Base-by-base conservation (phyloP, 2,888 invertebrate genomes). In the Lordiphosa fenestrarum region DNA sequence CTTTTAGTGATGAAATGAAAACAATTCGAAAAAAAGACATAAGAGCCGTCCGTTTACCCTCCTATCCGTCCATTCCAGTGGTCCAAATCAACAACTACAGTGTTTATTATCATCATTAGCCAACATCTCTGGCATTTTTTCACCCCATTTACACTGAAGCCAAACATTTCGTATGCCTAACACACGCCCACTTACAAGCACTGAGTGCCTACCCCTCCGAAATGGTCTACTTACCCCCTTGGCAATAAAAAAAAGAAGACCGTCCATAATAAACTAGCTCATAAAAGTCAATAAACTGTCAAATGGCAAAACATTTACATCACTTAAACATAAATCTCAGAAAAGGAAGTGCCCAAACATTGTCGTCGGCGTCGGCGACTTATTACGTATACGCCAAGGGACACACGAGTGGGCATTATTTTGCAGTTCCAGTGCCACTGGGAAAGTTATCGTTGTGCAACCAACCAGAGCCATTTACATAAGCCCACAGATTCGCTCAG, bases 221-320 rank as follows among this genome's bases (percentile, higher is more conserved):
- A 41, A 46, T 21, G 19, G 33, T 30, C 30, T 30, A 35, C 42
- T 37, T 56, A 44, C 37, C 42, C 47, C 35, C 10, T 54, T 64
- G 12, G 25, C n/a, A 30, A 59, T 50, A 42, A 66, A 47, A 63
- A 63, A 63, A 60, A 59, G 33, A 46, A 25, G 6, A n/a, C 21
- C 10, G 50, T 23, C 48, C 60, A 67, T 68, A 69, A 76, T 76
- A 73, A 73, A 73, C 77, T 76, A 64, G 63, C 76, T 76, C 73
- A 76, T 73, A 73, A 73, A 76, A 76, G 73, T 73, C 76, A 73
- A 76, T 73, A 73, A 76, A 76, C 76, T 76, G 76, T 73, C 73
- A 76, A 73, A 73, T 73, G 69, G 70, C 66, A 55, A 58, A 55
- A 61, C 73, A 76, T 73, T 73, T 69, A 73, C 73, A 73, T 63